Base-by-base conservation (phyloP, 2,113 vertebrate species). In the Sebastes fasciatus region DNA sequence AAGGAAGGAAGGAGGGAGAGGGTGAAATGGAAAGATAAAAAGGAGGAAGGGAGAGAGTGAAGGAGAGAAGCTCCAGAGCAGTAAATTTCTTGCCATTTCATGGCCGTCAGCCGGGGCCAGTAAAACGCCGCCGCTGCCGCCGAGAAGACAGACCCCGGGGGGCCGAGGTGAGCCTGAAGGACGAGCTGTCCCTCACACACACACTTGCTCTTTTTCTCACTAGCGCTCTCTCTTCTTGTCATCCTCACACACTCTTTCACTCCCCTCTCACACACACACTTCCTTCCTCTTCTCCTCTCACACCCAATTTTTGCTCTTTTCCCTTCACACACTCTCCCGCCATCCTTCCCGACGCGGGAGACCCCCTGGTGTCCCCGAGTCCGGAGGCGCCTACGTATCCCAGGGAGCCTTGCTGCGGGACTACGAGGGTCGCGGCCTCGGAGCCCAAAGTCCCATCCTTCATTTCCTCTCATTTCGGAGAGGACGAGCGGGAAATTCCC, bases 111-210 rank as follows among this genome's bases (percentile, higher is more conserved):
- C 64, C 49, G 66, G 80, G 84, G 77, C 89, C 86, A 89, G 84
- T 92, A 89, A 92, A 92, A 90, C 60, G 68, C 63, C 0, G 46
- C 75, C 6, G 62, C 79, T 6, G 45, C 71, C 11, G 61, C 74
- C 14, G 79, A 90, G 90, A 79, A 88, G 88, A 82, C 63, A 85
- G 93, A 91, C 85, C 91, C 89, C 65, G 63, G 87, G 87, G 80
- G 90, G 86, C 43, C 49, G 89, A 88, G 91, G 87, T 87, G 91
- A 89, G 88, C 82, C 87, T 92, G 90, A 92, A 93, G 91, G 91
- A 91, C 90, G 82, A 86, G 83, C 86, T 89, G 89, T 89, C 84
- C 88, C 83, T 83, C 86, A 60, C 89, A 86, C 77, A 60, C 79
- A 85, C 80, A 88, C 79, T 89, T 86, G 86, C 81, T 88, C 90